Evolutionary conservation across 2,113 vertebrate genomes (phyloP), one percentile per base, ranked within the genome.

Genomic region (Corythornis vintsioides): DNA sequence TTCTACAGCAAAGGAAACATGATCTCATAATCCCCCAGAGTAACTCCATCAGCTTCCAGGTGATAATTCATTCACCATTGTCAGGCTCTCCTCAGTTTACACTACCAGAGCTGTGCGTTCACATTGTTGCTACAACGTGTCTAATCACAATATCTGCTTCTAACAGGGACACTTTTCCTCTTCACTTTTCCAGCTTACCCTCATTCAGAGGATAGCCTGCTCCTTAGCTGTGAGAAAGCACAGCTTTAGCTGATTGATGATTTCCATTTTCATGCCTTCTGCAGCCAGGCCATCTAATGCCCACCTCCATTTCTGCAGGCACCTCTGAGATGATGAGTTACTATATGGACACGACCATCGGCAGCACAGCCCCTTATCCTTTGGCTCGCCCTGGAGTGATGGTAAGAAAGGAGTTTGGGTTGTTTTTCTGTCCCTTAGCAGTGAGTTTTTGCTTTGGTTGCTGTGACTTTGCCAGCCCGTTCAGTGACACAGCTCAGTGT

Each of bases 311-410:
- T 92, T 86, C 69, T 10, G 19, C 95, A 98, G 98, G 97, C 60
- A 40, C 64, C 81, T 72, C 76, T 42, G 45, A 55, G 91, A 95
- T 86, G 94, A 99, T 99, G 99, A 99, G 98, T 98, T 99, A 99
- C 97, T 99, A 98, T 86, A 87, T 98, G 98, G 98, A 99, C 97
- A 97, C 98, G 53, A 78, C 98, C 93, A 97, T 98, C 13, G 96
- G 97, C 89, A 97, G 85, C 81, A 73, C 97, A 28, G 96, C 96
- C 89, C 96, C 98, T 94, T 98, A 98, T 78, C 95, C 98, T 72
- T 94, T 97, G 42, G 92, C 97, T 93, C 97, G 98, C 87, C 98
- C 98, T 86, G 97, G 96, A 48, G 64, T 95, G 74, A 95, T 96
- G 98, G 99, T 99, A 98, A 99, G 99, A 77, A 82, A 61, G 28